Percentiles rank a stretch among this genome's conserved stretches.
Conservation (phyloP, 2,113 vertebrate genomes). For the Pangasianodon gigas region DNA sequence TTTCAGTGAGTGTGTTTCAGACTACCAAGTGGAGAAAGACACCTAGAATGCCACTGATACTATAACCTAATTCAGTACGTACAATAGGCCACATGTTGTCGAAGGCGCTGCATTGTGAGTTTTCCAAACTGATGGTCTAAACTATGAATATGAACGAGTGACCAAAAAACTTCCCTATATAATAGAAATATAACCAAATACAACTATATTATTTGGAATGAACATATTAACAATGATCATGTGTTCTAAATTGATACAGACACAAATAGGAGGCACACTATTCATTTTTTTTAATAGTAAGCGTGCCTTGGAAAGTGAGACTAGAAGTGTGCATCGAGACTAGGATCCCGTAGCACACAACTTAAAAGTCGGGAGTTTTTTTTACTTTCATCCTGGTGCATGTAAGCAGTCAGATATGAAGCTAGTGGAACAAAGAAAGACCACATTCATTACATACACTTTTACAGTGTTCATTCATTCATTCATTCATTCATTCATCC, state of each 20-base stretch:
- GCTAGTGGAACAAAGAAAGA: background rate
- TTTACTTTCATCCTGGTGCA: background rate
- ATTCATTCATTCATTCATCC: background rate
- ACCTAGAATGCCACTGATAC: background rate
- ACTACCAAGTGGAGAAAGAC: background rate
- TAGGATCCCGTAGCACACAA: background rate
- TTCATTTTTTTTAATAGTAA: background rate
- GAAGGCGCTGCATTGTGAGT: background rate
- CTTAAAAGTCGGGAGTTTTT: background rate
- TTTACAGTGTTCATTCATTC: background rate
- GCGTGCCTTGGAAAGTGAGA: background rate
- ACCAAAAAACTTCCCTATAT: too few relatives aligned
- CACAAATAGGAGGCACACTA: background rate
- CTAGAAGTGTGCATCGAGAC: background rate
- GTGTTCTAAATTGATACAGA: too few relatives aligned
- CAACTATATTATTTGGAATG: too few relatives aligned
- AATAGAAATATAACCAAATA: background rate
- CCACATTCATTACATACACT: background rate
- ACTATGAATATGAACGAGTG: background rate
- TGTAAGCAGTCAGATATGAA: background rate
- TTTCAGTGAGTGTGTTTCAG: conserved; percentile 37
- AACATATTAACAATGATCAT: too few relatives aligned
- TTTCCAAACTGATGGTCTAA: background rate
- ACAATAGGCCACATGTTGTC: background rate
- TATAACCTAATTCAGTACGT: background rate